A percentile compares a stretch with the other conserved stretches of the same genome.
Conservation (phyloP, 2,888 invertebrate genomes). For the Yponomeuta sedellus region DNA sequence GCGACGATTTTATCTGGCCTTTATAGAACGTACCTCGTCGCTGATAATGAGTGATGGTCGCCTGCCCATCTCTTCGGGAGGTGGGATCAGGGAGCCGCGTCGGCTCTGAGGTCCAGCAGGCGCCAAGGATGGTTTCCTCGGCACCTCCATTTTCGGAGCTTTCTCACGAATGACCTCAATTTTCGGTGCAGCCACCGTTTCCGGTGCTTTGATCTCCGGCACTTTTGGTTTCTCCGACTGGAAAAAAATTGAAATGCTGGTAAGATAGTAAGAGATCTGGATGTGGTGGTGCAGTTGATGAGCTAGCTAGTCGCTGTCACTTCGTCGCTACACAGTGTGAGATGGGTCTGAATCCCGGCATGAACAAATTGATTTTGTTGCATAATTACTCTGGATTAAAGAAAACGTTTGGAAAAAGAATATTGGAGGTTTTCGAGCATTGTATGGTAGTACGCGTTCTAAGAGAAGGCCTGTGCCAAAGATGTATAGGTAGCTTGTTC, state of each 20-base stretch:
- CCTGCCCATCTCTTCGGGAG: constrained; percentile 90
- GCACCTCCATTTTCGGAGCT: constrained; percentile 92
- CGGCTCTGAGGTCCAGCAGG: constrained; percentile 67
- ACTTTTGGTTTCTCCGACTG: constrained; percentile 56
- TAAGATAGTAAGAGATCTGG: background rate
- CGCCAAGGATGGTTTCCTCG: constrained; percentile 84
- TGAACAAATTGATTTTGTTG: too few relatives aligned
- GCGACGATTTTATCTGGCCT: too few relatives aligned
- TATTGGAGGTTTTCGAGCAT: too few relatives aligned
- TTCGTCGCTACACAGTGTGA: background rate
- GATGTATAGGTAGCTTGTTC: too few relatives aligned
- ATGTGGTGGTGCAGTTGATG: too few relatives aligned
- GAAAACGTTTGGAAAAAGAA: too few relatives aligned
- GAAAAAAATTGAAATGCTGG: background rate
- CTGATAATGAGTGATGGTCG: constrained; percentile 94
- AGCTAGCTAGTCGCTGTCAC: background rate
- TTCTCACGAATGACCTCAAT: constrained; percentile 89
- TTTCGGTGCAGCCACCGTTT: constrained; percentile 81
- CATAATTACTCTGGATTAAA: too few relatives aligned
- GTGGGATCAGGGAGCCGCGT: constrained; percentile 92
- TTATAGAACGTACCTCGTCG: constrained; percentile 87
- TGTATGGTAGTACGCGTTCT: too few relatives aligned
- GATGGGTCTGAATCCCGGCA: too few relatives aligned
- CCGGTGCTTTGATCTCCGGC: constrained; percentile 83
- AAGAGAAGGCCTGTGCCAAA: too few relatives aligned